Base-by-base conservation (phyloP, 1,140 invertebrate species). In the Drosophila punjabiensis region DNA sequence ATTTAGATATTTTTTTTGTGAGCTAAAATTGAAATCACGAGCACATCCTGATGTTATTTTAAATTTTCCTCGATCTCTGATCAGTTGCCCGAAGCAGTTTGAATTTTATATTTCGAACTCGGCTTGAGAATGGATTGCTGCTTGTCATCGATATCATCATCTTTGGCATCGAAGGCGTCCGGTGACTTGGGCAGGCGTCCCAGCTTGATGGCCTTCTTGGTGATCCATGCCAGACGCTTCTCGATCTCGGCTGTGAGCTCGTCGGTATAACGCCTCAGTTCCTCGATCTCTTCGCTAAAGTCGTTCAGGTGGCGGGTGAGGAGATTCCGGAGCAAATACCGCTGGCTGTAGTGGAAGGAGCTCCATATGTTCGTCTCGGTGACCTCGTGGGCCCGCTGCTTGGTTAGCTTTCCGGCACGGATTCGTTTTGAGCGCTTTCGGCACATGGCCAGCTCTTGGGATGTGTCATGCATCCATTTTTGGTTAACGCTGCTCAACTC, bases 401-500 rank as follows among this genome's bases (percentile, higher is more conserved):
- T 85, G 39, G 58, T 61, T 0, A 86, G 28, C 32, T 82, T 85
- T 0, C 5, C 47, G 3, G 50, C 28, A 5, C 33, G 6, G 4
- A 85, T n/a, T 1, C n/a, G 10, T 4, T n/a, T 14, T 14, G 78
- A 68, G 2, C 61, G 66, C 0, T 52, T 14, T 32, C 66, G 61
- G 69, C 82, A 85, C 0, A 59, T 20, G 39, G 20, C 9, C 2
- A 81, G 5, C 28, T 85, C 82, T 0, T 30, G 4, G 5, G 24
- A 13, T 0, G 62, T 48, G 9, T 39, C 18, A n/a, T 32, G 1
- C 28, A 52, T 59, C 82, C 82, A 85, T 2, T 52, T n/a, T 2
- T 64, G n/a, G 3, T 47, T 47, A 0, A 41, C 16, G 0, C 14
- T 0, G 13, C 30, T 45, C 9, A 66, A 3, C 5, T 55, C 11